These are phyloP conservation scores for Paelopatides confundens DNA, from an alignment of 53 echinoderm and acorn worm species.

Conservation along the genomic window DNA sequence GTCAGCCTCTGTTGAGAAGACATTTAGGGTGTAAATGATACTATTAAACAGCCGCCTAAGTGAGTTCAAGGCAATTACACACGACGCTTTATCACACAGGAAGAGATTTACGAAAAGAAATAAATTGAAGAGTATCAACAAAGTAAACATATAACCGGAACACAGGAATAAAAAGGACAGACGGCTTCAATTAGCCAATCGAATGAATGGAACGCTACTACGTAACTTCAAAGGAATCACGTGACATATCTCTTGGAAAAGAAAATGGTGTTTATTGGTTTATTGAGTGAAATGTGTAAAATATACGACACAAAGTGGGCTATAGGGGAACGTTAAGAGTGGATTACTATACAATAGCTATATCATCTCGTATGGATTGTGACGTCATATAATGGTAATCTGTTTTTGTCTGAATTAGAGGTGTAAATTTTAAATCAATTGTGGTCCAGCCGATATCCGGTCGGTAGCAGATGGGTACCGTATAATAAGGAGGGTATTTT, in stretches of 20 bases:
- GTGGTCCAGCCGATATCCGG: too few species aligned
- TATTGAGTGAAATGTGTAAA: slow-evolving; percentile 23
- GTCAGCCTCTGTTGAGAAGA: slow-evolving; percentile 1
- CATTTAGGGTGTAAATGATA: slow-evolving; percentile 37
- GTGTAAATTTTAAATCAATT: too few species aligned
- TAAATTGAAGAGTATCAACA: too few species aligned
- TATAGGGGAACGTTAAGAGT: not conserved
- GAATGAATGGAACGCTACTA: not conserved
- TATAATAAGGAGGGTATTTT: too few species aligned
- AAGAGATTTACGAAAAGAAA: not conserved
- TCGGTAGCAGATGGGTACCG: too few species aligned
- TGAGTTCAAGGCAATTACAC: slow-evolving; percentile 14
- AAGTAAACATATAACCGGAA: not conserved
- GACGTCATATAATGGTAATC: not conserved
- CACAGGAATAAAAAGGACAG: too few species aligned
- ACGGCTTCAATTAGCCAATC: not conserved
- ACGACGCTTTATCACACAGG: not conserved
- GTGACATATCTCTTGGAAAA: not conserved
- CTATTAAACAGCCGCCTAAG: not conserved
- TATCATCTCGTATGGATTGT: not conserved
- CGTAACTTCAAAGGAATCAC: slow-evolving; percentile 11
- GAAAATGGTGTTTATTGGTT: slow-evolving; percentile 29
- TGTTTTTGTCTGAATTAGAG: not conserved
- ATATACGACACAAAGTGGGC: not conserved
- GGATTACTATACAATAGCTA: not conserved